Percentiles rank a stretch among this genome's conserved stretches.
These are phyloP conservation scores for Canis aureus DNA, from an alignment of 2,113 vertebrate genomes.

Conservation along the genomic window DNA sequence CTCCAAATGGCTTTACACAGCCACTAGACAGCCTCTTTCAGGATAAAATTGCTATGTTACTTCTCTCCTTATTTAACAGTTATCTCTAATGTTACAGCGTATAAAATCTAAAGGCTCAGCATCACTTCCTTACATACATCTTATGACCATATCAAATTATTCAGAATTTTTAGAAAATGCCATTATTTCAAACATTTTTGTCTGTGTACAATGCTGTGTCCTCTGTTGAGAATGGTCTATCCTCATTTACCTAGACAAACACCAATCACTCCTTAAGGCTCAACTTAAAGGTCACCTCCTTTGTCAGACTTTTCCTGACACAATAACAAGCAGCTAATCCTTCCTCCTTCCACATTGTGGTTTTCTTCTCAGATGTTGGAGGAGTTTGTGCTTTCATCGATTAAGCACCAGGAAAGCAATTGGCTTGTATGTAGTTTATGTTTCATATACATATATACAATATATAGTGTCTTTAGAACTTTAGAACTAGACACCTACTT, in stretches of 20 bases:
- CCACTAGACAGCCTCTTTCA: not conserved
- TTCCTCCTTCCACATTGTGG: not conserved
- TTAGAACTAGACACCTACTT: not conserved
- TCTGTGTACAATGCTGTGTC: not conserved
- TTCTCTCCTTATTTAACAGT: not conserved
- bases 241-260: not conserved
- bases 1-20: not conserved
- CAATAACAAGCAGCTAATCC: not conserved
- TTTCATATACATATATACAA: not conserved
- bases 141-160: constrained; percentile 1
- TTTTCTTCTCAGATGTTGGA: not conserved
- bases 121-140: not conserved
- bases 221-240: not conserved
- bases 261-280: not conserved
- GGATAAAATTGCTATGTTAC: not conserved
- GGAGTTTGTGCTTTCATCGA: constrained; percentile 54
- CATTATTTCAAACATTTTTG: not conserved
- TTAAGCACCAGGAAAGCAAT: constrained; percentile 51
- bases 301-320: not conserved
- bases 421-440: constrained; percentile 51
- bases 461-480: not conserved
- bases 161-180: not conserved
- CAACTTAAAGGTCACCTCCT: not conserved
- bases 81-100: not conserved
- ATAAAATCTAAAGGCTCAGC: not conserved